These are phyloP conservation scores for Cataglyphis altisquamis DNA, from an alignment of 2,888 invertebrate species.

Conservation along the genomic window DNA sequence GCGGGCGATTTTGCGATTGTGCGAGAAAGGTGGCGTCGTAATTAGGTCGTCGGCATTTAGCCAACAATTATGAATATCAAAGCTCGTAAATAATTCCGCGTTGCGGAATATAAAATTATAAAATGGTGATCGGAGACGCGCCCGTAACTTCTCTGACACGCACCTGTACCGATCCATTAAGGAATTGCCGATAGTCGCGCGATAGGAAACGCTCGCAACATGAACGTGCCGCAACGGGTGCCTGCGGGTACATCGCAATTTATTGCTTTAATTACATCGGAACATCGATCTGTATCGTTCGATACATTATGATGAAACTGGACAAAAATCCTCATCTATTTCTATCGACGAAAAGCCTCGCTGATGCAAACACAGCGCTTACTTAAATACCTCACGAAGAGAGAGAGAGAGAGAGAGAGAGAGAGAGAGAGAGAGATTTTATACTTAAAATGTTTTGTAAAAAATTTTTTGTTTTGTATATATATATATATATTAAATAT, in stretches of 20 bases:
- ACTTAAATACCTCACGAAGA: neutral
- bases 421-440: neutral
- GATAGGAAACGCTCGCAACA: conserved; percentile 77
- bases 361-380: neutral
- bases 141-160: conserved; percentile 67
- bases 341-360: neutral
- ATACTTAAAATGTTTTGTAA: neutral
- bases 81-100: conserved; percentile 59
- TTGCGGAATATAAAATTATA: neutral
- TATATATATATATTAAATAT: neutral
- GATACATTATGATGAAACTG: conserved; percentile 59
- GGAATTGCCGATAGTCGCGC: conserved; percentile 76
- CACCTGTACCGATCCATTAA: conserved; percentile 83
- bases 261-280: conserved; percentile 78
- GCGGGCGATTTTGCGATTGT: conserved; percentile 20
- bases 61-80: conserved; percentile 62
- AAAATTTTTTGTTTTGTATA: neutral
- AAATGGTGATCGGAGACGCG: conserved; percentile 59
- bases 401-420: neutral
- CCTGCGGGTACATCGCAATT: conserved; percentile 71
- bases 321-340: conserved; percentile 43
- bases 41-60: conserved; percentile 68
- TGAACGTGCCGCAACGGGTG: conserved; percentile 61
- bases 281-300: conserved; percentile 70
- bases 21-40: conserved; percentile 52